These are phyloP conservation scores for Folsomia candida DNA, from an alignment of 2,888 invertebrate genomes.

Conservation along the genomic window DNA sequence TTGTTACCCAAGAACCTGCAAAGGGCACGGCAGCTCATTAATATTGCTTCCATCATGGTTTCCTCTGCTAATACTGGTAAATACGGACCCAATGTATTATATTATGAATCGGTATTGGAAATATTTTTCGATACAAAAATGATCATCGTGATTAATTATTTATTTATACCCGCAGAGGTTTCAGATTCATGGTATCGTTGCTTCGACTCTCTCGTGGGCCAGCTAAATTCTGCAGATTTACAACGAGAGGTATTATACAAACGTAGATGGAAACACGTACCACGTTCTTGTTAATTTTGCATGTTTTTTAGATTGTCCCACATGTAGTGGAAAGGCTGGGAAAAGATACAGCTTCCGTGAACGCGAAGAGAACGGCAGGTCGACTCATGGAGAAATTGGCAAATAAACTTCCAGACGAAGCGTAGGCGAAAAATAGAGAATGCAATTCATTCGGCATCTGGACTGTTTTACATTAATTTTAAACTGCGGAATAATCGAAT, in stretches of 20 bases:
- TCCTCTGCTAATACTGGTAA: not conserved
- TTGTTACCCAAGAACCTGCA: not conserved
- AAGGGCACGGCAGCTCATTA: slow-evolving; percentile 1
- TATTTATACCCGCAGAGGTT: not conserved
- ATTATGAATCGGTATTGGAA: no score
- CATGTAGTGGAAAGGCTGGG: slow-evolving; percentile 15
- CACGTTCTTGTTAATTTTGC: not conserved
- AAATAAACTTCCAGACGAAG: slow-evolving; percentile 13
- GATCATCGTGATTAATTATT: not conserved
- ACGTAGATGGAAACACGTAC: no score
- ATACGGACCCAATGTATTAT: not conserved
- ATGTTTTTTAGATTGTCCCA: slow-evolving; percentile 13
- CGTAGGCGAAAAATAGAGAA: slow-evolving; percentile 5
- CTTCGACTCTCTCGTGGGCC: not conserved
- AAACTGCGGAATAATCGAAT: no score
- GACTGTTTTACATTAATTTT: no score
- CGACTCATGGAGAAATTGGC: slow-evolving; percentile 11
- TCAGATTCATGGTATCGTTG: slow-evolving; percentile 7
- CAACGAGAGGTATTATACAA: slow-evolving; percentile 14
- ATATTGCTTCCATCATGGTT: slow-evolving; percentile 1
- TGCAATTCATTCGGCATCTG: no score
- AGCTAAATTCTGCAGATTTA: slow-evolving; percentile 8
- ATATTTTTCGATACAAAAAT: no score
- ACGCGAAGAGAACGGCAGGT: slow-evolving; percentile 12
- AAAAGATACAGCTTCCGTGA: slow-evolving; percentile 2